Percentiles rank a stretch among this genome's conserved stretches.
phyloP scores from a whole-genome alignment of 2,113 vertebrate species.

The Microcebus murinus region DNA sequence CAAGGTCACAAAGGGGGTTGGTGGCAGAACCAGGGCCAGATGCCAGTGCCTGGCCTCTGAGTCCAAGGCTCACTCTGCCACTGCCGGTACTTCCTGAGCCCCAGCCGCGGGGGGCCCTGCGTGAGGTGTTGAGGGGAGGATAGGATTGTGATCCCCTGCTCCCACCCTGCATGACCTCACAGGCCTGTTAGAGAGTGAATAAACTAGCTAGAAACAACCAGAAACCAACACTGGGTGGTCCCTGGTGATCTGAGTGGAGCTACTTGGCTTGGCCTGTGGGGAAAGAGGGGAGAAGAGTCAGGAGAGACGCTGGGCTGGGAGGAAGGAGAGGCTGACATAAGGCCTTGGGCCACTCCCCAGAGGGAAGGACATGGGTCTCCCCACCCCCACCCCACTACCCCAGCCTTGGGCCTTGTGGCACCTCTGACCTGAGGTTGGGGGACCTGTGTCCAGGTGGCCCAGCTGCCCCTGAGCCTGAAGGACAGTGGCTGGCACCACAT shows the following conservation, averaged over 20 bases:
- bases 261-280: not conserved
- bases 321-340: not conserved
- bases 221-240: not conserved
- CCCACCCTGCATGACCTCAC: not conserved
- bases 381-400: not conserved
- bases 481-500: conserved; percentile 95
- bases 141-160: not conserved
- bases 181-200: not conserved
- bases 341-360: not conserved
- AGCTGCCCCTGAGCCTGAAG: conserved; percentile 92
- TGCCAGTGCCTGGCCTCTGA: not conserved
- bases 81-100: not conserved
- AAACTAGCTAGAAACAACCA: not conserved
- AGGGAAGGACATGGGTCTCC: not conserved
- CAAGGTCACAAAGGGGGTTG: not conserved
- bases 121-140: not conserved
- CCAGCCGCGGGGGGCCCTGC: not conserved
- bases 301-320: not conserved
- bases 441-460: conserved; percentile 89
- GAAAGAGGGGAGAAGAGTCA: not conserved
- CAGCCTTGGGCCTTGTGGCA: not conserved
- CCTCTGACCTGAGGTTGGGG: conserved; percentile 39
- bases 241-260: not conserved
- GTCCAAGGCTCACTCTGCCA: not conserved
- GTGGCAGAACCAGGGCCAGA: not conserved